Evolutionary conservation across 2,888 invertebrate species (phyloP), one percentile per base, ranked within the genome.

Genomic region (Steinernema scapterisci): DNA sequence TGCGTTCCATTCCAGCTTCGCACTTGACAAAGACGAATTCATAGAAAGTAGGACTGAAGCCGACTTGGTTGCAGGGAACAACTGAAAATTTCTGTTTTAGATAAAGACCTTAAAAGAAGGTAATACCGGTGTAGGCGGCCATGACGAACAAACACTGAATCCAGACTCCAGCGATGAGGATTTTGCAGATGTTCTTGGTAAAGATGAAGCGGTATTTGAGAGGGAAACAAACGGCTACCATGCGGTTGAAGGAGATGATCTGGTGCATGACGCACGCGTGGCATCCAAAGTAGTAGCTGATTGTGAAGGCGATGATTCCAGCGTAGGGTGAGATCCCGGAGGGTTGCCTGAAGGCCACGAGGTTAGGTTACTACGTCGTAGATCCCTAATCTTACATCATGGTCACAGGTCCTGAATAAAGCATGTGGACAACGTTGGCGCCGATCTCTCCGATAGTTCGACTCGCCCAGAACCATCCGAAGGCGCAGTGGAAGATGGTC

Each of bases 21-120:
- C 63, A 63, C 31, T 63, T 63, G 63, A 63, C 31, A 31, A 63
- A 63, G 63, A 63, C 25, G 63, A 27, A 63, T 21, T 25, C 31
- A 31, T 31, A 31, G 25, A 25, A 27, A 16, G 23, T 25, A 1
- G 63, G 63, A 38, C 63, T 63, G 63, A 25, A 63, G 63, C 63
- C 63, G 63, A 63, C 31, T 7, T 27, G 13, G 31, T 63, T 27
- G 63, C 63, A 63, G 7, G 63, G 63, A 25, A 63, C 9, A 27
- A 63, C 63, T 63, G 63, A 31, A 63, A 51, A 25, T 54, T 2
- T 21, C 3, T 6, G 23, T 6, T 25, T 54, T 54, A 25, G 13
- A 54, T 48, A 7, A 19, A 13, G 48, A 48, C 3, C 52, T 6
- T 3, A 23, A 52, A 21, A 21, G 21, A 52, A 3, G 13, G 19